Percentiles rank a stretch among this genome's conserved stretches.
Evolutionary conservation across 2,888 invertebrate genomes (phyloP).

Genomic region (Conomelus anceps): DNA sequence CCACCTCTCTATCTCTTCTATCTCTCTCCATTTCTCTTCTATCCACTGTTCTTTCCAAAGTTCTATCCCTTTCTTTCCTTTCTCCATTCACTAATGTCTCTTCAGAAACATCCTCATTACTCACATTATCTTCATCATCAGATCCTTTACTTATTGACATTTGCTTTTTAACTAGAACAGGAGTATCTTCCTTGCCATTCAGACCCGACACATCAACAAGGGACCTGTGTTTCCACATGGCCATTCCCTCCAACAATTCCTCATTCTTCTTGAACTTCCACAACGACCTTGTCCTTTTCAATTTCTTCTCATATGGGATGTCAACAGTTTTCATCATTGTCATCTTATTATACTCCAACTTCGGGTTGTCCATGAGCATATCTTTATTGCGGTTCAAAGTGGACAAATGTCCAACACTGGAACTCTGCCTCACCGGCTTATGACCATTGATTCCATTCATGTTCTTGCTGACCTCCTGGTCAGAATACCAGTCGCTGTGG

Average conservation of each 20-base stretch:
- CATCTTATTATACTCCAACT: constrained; percentile 45
- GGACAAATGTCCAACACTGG: constrained; percentile 40
- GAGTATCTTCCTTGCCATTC: constrained; percentile 48
- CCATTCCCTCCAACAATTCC: constrained; percentile 79
- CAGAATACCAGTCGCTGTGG: constrained; percentile 27
- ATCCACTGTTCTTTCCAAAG: background rate
- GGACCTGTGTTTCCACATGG: constrained; percentile 78
- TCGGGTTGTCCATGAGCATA: constrained; percentile 48
- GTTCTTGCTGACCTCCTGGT: constrained; percentile 10
- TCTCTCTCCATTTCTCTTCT: background rate
- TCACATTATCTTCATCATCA: constrained; percentile 15
- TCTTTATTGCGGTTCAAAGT: constrained; percentile 47
- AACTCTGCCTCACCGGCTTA: constrained; percentile 27
- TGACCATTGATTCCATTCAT: constrained; percentile 14
- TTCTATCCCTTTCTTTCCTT: constrained; percentile 16
- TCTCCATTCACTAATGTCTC: constrained; percentile 25
- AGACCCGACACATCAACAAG: constrained; percentile 58
- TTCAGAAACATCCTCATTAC: constrained; percentile 20
- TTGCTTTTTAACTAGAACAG: constrained; percentile 21
- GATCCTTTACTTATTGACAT: constrained; percentile 22
- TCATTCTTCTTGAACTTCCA: constrained; percentile 72
- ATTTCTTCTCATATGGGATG: constrained; percentile 43
- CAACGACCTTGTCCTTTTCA: constrained; percentile 77
- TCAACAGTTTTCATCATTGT: constrained; percentile 30
- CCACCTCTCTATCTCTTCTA: background rate